Evolutionary conservation across 2,797 vertebrate species (phyloP), one percentile per base, ranked within the genome.

Genomic region (Rhinella marina): DNA sequence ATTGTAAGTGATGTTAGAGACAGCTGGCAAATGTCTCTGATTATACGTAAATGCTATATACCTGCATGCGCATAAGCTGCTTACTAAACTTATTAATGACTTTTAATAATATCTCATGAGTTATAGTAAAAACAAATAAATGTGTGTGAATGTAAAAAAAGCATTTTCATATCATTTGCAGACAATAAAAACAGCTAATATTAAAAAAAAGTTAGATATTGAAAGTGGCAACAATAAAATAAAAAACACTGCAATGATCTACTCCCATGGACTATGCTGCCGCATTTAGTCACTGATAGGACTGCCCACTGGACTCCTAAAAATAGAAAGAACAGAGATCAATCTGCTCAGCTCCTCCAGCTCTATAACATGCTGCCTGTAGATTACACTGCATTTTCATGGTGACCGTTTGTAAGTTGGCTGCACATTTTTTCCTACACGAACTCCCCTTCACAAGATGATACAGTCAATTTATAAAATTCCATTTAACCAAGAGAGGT

Each of bases 1-100:
- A 81, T 86, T 88, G 92, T 84, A 92, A 90, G 91, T 78, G 92
- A 92, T 95, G 94, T 91, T 90, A 62, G 1, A 85, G 84, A 93
- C 94, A 95, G 93, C 93, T 93, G 94, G 92, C 52, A 66, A 87
- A 68, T 7, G 52, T 89, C 86, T 81, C 91, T 78, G 27, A 90
- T 90, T 91, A 87, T 87, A 72, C 32, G 84, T 79, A 48, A 86
- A 81, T 87, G 86, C 91, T 90, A 91, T 91, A 90, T 89, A 92
- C 90, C 91, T 92, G 57, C 52, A 32, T 23, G 75, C n/a, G 84
- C 91, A 90, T 90, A 82, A 90, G 83, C 90, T 84, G 82, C 82
- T 91, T 16, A 88, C 56, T 78, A 82, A 70, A 81, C 83, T 61
- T 88, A 87, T 29, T 84, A 81, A 61, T 50, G 59, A 29, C 48